These are phyloP conservation scores for Takifugu bimaculatus DNA, from an alignment of 2,113 vertebrate genomes.

Conservation along the genomic window DNA sequence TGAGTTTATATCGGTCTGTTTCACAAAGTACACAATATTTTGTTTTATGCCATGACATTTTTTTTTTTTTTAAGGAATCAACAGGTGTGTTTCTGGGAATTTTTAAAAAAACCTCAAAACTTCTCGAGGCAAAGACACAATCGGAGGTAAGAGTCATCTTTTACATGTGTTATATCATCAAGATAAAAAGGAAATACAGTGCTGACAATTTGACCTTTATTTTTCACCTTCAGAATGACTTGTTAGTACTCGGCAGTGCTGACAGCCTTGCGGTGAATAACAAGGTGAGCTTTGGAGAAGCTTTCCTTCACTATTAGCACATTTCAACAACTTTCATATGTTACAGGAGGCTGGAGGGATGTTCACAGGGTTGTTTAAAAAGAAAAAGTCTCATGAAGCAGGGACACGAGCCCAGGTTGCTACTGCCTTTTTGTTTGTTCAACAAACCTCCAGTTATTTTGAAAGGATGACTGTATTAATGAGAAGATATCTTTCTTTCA, in stretches of 20 bases:
- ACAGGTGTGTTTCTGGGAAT: constrained; percentile 1
- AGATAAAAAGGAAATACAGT: neutral
- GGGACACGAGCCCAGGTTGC: constrained; percentile 17
- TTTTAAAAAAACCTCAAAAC: neutral
- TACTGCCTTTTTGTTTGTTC: neutral
- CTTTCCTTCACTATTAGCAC: too few species aligned
- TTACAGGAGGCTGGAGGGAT: constrained; percentile 3
- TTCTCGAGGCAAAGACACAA: neutral
- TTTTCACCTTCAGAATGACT: constrained; percentile 38
- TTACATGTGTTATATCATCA: neutral
- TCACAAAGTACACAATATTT: neutral
- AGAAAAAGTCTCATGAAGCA: neutral
- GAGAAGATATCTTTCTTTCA: neutral
- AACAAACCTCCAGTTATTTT: neutral
- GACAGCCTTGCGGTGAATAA: constrained; percentile 36
- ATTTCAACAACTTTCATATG: neutral
- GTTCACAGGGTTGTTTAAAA: constrained; percentile 4
- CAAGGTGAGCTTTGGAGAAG: neutral
- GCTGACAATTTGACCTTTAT: neutral
- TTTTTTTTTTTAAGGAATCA: neutral
- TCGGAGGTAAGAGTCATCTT: constrained; percentile 11
- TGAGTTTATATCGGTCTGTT: too few species aligned
- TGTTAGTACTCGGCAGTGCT: constrained; percentile 32
- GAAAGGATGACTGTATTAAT: neutral
- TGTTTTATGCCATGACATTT: neutral